phyloP scores from a whole-genome alignment of 2,888 invertebrate genomes.

The Lasioglossum pauxillum region DNA sequence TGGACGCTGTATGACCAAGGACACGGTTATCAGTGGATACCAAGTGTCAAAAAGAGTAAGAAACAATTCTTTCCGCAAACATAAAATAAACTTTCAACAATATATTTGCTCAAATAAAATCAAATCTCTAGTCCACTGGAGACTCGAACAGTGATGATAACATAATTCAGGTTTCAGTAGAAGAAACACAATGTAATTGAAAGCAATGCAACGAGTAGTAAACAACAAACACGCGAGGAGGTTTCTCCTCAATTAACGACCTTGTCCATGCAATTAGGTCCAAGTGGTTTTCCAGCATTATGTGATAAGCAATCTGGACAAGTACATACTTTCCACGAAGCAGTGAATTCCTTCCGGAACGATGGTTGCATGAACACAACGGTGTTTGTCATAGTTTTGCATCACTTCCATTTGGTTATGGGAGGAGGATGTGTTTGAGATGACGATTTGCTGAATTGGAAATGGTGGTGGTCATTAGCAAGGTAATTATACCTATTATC shows the following conservation, averaged over 20 bases:
- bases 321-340: slow-evolving; percentile 87
- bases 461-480: slow-evolving; percentile 89
- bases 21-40: slow-evolving; percentile 90
- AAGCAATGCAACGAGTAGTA: neutral
- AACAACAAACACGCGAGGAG: neutral
- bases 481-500: slow-evolving; percentile 84
- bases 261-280: slow-evolving; percentile 85
- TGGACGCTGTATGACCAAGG: slow-evolving; percentile 89
- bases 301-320: slow-evolving; percentile 88
- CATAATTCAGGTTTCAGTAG: neutral
- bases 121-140: too few relatives aligned
- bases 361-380: slow-evolving; percentile 89
- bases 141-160: neutral
- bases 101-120: too few relatives aligned
- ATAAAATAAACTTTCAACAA: too few relatives aligned
- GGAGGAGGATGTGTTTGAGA: slow-evolving; percentile 90
- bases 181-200: neutral
- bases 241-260: slow-evolving; percentile 44
- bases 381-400: slow-evolving; percentile 88
- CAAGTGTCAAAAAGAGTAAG: slow-evolving; percentile 91
- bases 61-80: neutral
- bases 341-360: slow-evolving; percentile 89
- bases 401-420: slow-evolving; percentile 91
- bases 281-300: slow-evolving; percentile 91
- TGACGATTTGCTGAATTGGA: slow-evolving; percentile 91